Base-by-base conservation (phyloP, 1,140 invertebrate genomes). In the Mactra quadrangularis region DNA sequence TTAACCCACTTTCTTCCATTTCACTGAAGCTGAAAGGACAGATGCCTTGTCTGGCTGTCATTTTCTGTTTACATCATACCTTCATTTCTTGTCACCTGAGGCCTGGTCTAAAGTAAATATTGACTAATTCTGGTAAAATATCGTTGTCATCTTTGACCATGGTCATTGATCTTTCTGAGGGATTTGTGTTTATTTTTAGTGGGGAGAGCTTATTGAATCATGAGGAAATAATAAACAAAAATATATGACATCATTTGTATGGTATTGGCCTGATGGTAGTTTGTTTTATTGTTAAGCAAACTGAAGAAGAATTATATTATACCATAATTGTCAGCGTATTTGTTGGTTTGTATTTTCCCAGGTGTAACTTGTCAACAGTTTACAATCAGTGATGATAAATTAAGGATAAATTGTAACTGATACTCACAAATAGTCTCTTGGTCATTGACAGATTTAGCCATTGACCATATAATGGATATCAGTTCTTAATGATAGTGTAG, bases 11-110 rank as follows among this genome's bases (percentile, higher is more conserved):
- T 68, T 68, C 64, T 68, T 68, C 64, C 64, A 68, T 38, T 31
- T 68, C 29, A 68, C 41, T 68, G 47, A 41, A 47, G 41, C 64
- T 33, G 11, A 22, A 1, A 47, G 45, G 64, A 41, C 64, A 68
- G 64, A 41, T 50, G 64, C 64, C 38, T 59, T 57, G 71, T 74
- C 52, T 59, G 71, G 47, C 41, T 57, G 52, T 74, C 71, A 74
- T 17, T 19, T 45, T 50, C 52, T 57, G 13, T 74, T 38, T 15
- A 57, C 71, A 59, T 35, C 27, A 22, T 59, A 50, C 71, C 53
- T 15, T 25, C 71, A n/a, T 15, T 35, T 41, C 71, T 35, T 74
- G 71, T 74, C 33, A 74, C 71, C 71, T 74, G 17, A 74, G 71
- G 71, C 9, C 25, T 17, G 33, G 52, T 57, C 53, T 74, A 59